Percentiles rank a stretch among this genome's conserved stretches.
Conservation (phyloP, 2,797 vertebrate genomes). For the Cossypha niveicapilla region DNA sequence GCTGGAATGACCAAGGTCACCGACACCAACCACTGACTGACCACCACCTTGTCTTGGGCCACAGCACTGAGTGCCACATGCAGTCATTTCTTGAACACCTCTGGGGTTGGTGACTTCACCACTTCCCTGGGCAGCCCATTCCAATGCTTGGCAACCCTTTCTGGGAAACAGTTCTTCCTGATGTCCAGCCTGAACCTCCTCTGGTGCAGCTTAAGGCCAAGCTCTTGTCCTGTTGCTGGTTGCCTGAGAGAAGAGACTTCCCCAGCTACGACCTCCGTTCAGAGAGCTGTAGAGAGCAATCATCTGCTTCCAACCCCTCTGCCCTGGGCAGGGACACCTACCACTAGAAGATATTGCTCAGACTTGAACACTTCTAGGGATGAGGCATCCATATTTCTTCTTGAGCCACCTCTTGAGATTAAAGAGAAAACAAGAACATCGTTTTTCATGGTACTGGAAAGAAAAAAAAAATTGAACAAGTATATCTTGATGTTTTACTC, state of each 20-base stretch:
- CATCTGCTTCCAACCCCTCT: neutral
- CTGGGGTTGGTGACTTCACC: neutral
- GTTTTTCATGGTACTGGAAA: neutral
- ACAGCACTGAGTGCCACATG: neutral
- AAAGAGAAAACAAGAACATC: neutral
- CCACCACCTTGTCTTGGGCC: neutral
- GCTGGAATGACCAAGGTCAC: neutral
- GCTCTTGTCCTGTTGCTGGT: neutral
- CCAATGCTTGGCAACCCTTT: neutral
- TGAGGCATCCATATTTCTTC: neutral
- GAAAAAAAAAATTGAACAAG: neutral
- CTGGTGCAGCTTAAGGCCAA: neutral
- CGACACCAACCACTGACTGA: accelerated
- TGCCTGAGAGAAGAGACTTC: neutral
- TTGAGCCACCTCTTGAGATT: neutral
- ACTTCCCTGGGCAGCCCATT: neutral
- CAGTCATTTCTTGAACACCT: neutral
- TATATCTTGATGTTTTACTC: neutral
- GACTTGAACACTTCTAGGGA: neutral
- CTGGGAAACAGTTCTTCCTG: neutral
- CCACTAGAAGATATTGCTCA: neutral
- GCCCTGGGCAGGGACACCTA: neutral
- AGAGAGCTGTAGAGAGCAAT: neutral
- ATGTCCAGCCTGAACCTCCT: neutral
- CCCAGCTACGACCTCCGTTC: neutral